Evolutionary conservation across 2,888 invertebrate genomes (phyloP).

Genomic region (Drosophila yooni): DNA sequence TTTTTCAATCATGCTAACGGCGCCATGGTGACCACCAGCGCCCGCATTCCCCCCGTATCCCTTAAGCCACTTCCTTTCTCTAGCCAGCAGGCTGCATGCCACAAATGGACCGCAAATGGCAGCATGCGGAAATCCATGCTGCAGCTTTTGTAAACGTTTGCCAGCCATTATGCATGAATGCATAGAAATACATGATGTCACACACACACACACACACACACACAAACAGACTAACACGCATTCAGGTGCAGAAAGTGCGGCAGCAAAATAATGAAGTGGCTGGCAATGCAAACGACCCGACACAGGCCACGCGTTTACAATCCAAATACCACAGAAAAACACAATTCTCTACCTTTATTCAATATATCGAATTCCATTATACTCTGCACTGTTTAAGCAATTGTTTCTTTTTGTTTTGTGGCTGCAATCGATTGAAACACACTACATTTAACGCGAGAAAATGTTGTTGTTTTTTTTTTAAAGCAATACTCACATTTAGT

Average conservation of each 20-base stretch:
- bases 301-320: constrained; percentile 29
- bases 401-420: not conserved
- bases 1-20: constrained; percentile 80
- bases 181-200: constrained; percentile 71
- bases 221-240: constrained; percentile 1
- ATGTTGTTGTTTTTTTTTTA: no score
- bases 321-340: constrained; percentile 41
- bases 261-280: constrained; percentile 71
- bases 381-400: constrained; percentile 13
- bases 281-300: constrained; percentile 54
- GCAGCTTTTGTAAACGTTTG: constrained; percentile 78
- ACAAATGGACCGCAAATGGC: constrained; percentile 77
- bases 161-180: constrained; percentile 77
- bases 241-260: constrained; percentile 50
- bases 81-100: constrained; percentile 34
- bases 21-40: constrained; percentile 51
- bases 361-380: constrained; percentile 21
- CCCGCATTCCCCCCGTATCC: not conserved
- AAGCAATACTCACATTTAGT: no score
- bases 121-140: constrained; percentile 78
- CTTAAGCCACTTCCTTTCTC: not conserved
- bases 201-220: constrained; percentile 20
- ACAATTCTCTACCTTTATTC: constrained; percentile 21
- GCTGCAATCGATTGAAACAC: not conserved
- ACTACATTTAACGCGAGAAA: not conserved